phyloP scores from a whole-genome alignment of 2,113 vertebrate species.

The Acrocephalus kingi region DNA sequence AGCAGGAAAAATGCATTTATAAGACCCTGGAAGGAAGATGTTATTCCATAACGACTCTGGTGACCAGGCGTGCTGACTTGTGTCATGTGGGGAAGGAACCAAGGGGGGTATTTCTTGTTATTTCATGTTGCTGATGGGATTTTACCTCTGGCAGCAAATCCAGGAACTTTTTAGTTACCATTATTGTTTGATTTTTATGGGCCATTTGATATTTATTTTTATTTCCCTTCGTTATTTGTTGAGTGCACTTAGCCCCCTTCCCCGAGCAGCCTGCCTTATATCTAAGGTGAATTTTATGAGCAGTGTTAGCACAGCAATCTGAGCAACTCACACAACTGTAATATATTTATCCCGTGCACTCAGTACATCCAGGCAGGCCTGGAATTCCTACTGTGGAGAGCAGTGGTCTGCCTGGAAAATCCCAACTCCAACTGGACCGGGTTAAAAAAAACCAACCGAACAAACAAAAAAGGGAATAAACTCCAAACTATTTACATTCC shows the following conservation, averaged over 20 bases:
- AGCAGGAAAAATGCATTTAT: conserved; percentile 56
- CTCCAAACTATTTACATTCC: not conserved
- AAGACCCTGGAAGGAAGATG: conserved; percentile 36
- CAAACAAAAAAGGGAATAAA: not conserved
- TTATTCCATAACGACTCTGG: conserved; percentile 44
- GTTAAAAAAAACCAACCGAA: not conserved
- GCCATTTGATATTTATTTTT: conserved; percentile 65
- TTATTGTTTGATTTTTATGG: conserved; percentile 69
- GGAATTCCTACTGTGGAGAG: conserved; percentile 33
- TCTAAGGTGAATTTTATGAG: conserved; percentile 62
- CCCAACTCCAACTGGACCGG: not conserved
- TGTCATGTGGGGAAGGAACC: conserved; percentile 30
- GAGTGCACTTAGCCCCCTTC: conserved; percentile 65
- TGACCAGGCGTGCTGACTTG: conserved; percentile 54
- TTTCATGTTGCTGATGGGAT: conserved; percentile 44
- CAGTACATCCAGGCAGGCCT: not conserved
- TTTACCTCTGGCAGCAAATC: conserved; percentile 55
- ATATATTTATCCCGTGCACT: not conserved
- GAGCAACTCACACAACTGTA: conserved; percentile 12
- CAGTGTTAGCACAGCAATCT: conserved; percentile 25
- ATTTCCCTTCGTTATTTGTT: conserved; percentile 60
- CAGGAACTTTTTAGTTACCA: conserved; percentile 56
- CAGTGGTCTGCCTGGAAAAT: not conserved
- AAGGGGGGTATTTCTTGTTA: conserved; percentile 3
- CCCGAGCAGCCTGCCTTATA: conserved; percentile 57